Conservation (phyloP, 2,888 invertebrate genomes). For the Eurytoma californica region DNA sequence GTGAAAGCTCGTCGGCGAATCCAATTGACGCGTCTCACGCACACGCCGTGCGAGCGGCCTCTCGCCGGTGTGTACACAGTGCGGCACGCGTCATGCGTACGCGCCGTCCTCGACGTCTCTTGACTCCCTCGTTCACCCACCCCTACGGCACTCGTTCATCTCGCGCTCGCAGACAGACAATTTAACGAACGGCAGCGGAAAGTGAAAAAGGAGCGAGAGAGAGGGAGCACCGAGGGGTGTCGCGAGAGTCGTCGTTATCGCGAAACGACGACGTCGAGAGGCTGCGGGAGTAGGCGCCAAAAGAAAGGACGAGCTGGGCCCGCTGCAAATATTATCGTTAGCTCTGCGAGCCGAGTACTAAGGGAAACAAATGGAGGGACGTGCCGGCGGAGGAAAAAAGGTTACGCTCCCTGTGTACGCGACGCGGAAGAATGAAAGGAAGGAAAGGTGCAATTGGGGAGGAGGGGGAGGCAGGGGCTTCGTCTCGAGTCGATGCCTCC, state of each 20-base stretch:
- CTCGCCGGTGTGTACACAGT: neutral
- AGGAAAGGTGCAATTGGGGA: conserved; percentile 13
- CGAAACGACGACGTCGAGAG: neutral
- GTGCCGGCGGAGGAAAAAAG: neutral
- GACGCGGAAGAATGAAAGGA: conserved; percentile 1
- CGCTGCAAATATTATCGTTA: conserved; percentile 51
- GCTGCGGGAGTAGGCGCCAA: neutral
- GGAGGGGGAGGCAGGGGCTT: neutral
- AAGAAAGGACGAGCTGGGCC: conserved; percentile 12
- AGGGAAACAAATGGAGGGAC: conserved; percentile 11
- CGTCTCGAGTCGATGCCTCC: conserved; percentile 45
- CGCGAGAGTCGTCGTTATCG: conserved; percentile 3
- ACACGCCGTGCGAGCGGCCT: too few species aligned
- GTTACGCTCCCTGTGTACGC: neutral
- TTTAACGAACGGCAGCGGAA: conserved; percentile 28
- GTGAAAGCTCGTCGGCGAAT: neutral
- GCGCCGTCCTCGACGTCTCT: neutral
- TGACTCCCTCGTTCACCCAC: conserved; percentile 15
- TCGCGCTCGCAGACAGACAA: conserved; percentile 33
- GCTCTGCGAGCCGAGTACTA: conserved; percentile 16
- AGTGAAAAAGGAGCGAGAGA: neutral
- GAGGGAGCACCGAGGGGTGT: conserved; percentile 6
- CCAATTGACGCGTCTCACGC: neutral
- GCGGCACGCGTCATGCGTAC: neutral
- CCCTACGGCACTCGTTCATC: neutral